Conservation (phyloP, 2,797 vertebrate genomes). For the Hyperoplus immaculatus region DNA sequence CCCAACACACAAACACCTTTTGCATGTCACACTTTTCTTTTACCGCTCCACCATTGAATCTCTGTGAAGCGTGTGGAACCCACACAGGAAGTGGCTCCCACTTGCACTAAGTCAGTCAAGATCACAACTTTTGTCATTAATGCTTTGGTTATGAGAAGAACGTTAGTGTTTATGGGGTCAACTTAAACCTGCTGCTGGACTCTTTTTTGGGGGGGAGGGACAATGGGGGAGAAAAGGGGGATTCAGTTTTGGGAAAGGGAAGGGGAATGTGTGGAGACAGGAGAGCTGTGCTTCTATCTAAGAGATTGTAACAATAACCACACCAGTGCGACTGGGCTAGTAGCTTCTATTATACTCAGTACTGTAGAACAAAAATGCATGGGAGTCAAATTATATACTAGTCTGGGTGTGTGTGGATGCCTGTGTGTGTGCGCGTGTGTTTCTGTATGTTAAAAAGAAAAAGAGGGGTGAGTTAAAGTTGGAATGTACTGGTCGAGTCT, state of each 20-base stretch:
- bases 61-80: conserved; percentile 51
- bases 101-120: conserved; percentile 43
- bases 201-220: conserved; percentile 48
- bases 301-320: conserved; percentile 88
- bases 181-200: conserved; percentile 40
- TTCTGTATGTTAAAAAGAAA: conserved; percentile 44
- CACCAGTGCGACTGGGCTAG: conserved; percentile 86
- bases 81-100: conserved; percentile 33
- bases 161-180: conserved; percentile 44
- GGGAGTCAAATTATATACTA: conserved; percentile 82
- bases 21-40: conserved; percentile 76
- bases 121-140: conserved; percentile 23
- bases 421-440: conserved; percentile 50
- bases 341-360: conserved; percentile 87
- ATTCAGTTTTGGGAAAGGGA: conserved; percentile 14
- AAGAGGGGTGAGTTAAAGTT: conserved; percentile 71
- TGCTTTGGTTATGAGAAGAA: conserved; percentile 35
- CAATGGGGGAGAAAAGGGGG: conserved; percentile 22
- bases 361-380: conserved; percentile 85
- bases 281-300: conserved; percentile 82
- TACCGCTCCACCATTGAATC: conserved; percentile 65
- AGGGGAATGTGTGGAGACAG: conserved; percentile 50
- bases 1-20: conserved; percentile 24
- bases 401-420: conserved; percentile 72
- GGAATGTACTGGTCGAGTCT: conserved; percentile 82